A percentile compares a stretch with the other conserved stretches of the same genome.
These are phyloP conservation scores for Peromyscus maniculatus DNA, from an alignment of 2,113 vertebrate species.

Conservation along the genomic window DNA sequence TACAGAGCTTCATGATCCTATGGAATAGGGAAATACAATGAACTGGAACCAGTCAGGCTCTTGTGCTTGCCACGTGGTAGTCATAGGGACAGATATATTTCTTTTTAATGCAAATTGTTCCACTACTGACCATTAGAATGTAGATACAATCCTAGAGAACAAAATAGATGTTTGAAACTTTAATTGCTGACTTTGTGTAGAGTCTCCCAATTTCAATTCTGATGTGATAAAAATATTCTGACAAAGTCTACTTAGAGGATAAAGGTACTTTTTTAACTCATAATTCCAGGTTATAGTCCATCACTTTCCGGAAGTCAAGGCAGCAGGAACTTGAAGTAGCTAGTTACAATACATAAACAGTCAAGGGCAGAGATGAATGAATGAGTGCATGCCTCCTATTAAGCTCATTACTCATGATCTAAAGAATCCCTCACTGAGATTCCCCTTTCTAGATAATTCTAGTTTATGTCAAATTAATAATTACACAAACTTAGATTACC, in stretches of 20 bases:
- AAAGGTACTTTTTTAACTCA: not conserved
- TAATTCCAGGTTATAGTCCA: not conserved
- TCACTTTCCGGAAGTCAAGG: not conserved
- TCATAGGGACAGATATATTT: not conserved
- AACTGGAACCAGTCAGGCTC: not conserved
- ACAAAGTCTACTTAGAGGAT: not conserved
- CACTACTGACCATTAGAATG: not conserved
- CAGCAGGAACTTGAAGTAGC: not conserved
- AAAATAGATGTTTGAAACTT: not conserved
- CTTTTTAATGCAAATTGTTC: not conserved
- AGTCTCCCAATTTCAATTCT: not conserved
- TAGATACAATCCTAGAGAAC: not conserved
- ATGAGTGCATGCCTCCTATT: not conserved
- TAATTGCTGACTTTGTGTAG: not conserved
- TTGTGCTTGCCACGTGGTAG: not conserved
- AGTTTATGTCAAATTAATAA: not conserved
- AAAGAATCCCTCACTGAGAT: not conserved
- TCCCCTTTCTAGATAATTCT: not conserved
- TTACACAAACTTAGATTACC: not conserved
- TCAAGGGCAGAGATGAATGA: not conserved
- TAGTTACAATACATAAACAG: not conserved
- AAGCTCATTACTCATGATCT: not conserved
- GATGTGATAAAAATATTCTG: not conserved
- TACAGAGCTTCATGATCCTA: not conserved
- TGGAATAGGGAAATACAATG: not conserved